Evolutionary conservation across 2,888 invertebrate species (phyloP), one percentile per base, ranked within the genome.

Genomic region (Dinocampus coccinellae): DNA sequence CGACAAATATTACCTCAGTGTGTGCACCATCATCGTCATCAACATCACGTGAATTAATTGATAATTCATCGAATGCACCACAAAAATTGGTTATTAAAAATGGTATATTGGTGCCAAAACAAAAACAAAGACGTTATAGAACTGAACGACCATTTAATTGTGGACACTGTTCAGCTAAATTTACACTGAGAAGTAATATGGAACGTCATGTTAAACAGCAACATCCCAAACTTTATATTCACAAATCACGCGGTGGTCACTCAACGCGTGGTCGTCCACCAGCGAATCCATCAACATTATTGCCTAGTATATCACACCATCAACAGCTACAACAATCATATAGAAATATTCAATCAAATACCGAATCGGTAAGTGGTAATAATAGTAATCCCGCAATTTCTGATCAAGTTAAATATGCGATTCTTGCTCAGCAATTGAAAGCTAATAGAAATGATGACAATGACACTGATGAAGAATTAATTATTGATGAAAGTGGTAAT

Each of bases 151-250:
- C 97, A 0, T 97, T 96, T 87, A 93, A 94, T 0, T 97, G 97
- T 85, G 95, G 95, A 71, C 95, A 96, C 83, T 97, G 97, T 87
- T 93, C 95, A 0, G 96, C 97, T 0, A 90, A 95, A 66, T 97
- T 97, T 82, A 97, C 97, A 0, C 88, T 97, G 11, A 90, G 96
- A n/a, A 96, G 96, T 10, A 97, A 97, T 81, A 97, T 97, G 96
- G 97, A 97, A 86, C 90, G 97, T 0, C 97, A 97, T 80, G 95
- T 97, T 2, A 97, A 97, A 84, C 96, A 97, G 80, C 97, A 97
- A 80, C 97, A 97, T 89, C 97, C 97, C 0, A 94, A 95, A 75
- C 93, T 92, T 83, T 97, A 96, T 94, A 94, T 94, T 66, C 94
- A 95, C 76, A 89, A 95, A 52, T 93, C 95, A 79, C 88, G 92